Evolutionary conservation across 1,140 invertebrate genomes (phyloP).

Genomic region (Oreohelix idahoensis): DNA sequence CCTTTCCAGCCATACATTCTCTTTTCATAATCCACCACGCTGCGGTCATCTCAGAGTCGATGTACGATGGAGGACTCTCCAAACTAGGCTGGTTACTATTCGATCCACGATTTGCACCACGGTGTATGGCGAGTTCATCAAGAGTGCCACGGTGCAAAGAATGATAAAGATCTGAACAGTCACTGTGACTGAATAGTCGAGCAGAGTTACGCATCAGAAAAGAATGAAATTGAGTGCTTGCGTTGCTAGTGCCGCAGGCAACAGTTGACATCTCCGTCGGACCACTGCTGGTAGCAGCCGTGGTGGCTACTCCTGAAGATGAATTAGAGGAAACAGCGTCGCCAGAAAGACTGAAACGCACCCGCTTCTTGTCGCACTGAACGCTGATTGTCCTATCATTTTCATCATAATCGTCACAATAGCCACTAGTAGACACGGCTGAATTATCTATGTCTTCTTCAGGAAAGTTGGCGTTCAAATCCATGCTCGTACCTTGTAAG

Average conservation of each 20-base stretch:
- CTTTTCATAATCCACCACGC: slow-evolving; percentile 2
- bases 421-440: not conserved
- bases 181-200: not conserved
- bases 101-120: not conserved
- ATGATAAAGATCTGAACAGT: not conserved
- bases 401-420: not conserved
- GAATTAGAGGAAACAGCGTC: not conserved
- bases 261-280: not conserved
- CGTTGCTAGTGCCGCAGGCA: not conserved
- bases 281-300: not conserved
- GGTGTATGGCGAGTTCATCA: not conserved
- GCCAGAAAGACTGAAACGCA: slow-evolving; percentile 5
- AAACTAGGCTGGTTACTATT: not conserved
- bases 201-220: not conserved
- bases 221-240: not conserved
- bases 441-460: not conserved
- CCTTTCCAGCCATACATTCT: not conserved
- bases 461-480: not conserved
- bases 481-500: not conserved
- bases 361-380: slow-evolving; percentile 4
- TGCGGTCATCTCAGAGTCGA: slow-evolving; percentile 6
- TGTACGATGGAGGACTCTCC: slow-evolving; percentile 18
- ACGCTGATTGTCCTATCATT: not conserved
- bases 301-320: not conserved
- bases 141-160: not conserved